Base-by-base conservation (phyloP, 2,797 vertebrate species). In the Betta splendens region DNA sequence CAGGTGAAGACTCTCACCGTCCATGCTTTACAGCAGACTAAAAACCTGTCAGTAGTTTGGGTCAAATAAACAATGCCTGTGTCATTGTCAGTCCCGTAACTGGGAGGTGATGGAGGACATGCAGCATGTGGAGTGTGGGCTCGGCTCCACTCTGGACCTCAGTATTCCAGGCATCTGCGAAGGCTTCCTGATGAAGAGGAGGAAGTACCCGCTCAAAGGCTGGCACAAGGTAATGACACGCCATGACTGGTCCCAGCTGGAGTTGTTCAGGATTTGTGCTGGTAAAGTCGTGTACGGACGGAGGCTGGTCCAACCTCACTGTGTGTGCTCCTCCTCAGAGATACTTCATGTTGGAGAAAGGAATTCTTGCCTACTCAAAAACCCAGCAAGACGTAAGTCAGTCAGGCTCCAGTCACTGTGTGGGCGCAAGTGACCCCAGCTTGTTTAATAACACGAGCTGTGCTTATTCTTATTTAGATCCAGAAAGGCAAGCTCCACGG, bases 221-320 rank as follows among this genome's bases (percentile, higher is more conserved):
- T 98, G 96, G 96, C 96, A 97, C 89, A 98, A 95, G 93, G 96
- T 96, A 63, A 77, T n/a, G n/a, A n/a, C n/a, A n/a, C n/a, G n/a
- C n/a, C n/a, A n/a, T n/a, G n/a, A n/a, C n/a, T n/a, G n/a, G n/a
- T n/a, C n/a, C n/a, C n/a, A n/a, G n/a, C n/a, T n/a, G n/a, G n/a
- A n/a, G n/a, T n/a, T n/a, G n/a, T n/a, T n/a, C n/a, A n/a, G n/a
- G n/a, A n/a, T n/a, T n/a, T n/a, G n/a, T n/a, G n/a, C n/a, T n/a
- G n/a, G n/a, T n/a, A n/a, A n/a, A n/a, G n/a, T n/a, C n/a, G n/a
- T n/a, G n/a, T n/a, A n/a, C n/a, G n/a, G n/a, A n/a, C n/a, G n/a
- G n/a, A n/a, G n/a, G n/a, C n/a, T n/a, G n/a, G n/a, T 62, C 9
- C 42, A 36, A 60, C 7, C 6, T 0, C 38, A n/a, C 9, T 52